Conservation (phyloP, 2,888 invertebrate species). For the Schizaphis graminum region DNA sequence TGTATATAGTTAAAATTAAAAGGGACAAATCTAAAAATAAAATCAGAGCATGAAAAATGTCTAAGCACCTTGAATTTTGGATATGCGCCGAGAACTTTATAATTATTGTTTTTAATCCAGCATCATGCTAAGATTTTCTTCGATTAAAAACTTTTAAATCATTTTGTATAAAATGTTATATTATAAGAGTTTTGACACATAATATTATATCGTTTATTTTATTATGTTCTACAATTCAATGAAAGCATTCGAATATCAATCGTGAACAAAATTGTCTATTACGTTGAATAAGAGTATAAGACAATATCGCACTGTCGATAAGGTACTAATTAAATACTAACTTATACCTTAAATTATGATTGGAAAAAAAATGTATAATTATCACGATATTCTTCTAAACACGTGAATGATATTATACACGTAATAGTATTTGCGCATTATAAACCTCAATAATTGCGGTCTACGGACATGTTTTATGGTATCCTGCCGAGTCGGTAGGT, state of each 20-base stretch:
- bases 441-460: neutral
- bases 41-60: constrained; percentile 57
- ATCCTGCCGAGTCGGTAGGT: neutral
- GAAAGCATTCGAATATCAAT: neutral
- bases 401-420: neutral
- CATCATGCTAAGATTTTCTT: neutral
- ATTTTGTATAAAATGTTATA: neutral
- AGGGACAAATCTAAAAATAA: constrained; percentile 57
- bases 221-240: neutral
- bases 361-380: neutral
- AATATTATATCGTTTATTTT: neutral
- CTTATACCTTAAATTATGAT: neutral
- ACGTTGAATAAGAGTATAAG: neutral
- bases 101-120: constrained; percentile 63
- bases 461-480: neutral
- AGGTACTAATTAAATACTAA: neutral
- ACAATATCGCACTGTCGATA: neutral
- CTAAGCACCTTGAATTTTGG: constrained; percentile 59
- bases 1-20: constrained; percentile 53
- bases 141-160: neutral
- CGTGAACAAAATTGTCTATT: neutral
- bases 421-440: neutral
- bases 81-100: constrained; percentile 57
- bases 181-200: neutral
- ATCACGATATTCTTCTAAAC: neutral